These are phyloP conservation scores for Mya arenaria DNA, from an alignment of 1,140 invertebrate species.

Conservation along the genomic window DNA sequence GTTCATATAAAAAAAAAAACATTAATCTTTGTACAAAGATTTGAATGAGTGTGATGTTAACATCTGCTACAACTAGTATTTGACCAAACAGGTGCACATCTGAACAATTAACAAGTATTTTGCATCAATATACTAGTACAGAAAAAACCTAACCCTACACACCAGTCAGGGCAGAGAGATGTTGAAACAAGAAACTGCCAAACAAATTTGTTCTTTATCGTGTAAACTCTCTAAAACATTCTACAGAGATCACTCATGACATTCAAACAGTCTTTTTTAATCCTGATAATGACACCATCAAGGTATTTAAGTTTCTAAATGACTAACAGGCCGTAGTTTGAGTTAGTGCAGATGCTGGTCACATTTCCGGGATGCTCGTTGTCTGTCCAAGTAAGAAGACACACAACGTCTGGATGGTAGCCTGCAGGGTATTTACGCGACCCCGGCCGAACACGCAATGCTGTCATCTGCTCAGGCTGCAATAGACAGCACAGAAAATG, in stretches of 20 bases:
- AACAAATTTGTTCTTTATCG: no score
- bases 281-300: no score
- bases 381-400: conserved; percentile 91
- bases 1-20: background rate
- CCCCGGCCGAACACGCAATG: conserved; percentile 87
- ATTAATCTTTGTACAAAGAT: background rate
- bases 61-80: no score
- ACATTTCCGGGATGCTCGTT: conserved; percentile 91
- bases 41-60: background rate
- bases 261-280: no score
- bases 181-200: no score
- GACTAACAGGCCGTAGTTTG: conserved; percentile 98
- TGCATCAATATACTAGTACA: background rate
- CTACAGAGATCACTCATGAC: no score
- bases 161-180: no score
- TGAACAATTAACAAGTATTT: background rate
- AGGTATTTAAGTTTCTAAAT: no score
- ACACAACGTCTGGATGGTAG: conserved; percentile 97
- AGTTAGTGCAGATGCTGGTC: conserved; percentile 95
- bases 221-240: no score
- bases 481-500: background rate
- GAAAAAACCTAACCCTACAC: no score
- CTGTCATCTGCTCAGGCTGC: conserved; percentile 72
- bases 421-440: conserved; percentile 77
- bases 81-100: background rate